Evolutionary conservation across 1,140 invertebrate species (phyloP), one percentile per base, ranked within the genome.

Genomic region (Oryzaephilus surinamensis): DNA sequence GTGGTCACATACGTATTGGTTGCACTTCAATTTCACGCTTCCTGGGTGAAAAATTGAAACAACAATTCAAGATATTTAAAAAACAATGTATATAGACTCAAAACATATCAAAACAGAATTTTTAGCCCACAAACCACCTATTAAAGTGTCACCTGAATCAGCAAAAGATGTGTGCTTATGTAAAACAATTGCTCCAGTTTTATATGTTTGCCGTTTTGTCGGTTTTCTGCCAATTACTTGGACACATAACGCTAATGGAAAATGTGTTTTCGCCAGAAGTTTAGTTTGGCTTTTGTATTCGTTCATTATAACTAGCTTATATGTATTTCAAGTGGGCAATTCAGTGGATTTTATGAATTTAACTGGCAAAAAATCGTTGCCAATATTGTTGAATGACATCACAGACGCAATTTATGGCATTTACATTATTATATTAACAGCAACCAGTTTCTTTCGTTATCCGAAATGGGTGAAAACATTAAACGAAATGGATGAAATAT

Each of bases 1-100:
- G 50, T 57, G 5, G 50, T 57, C 3, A 52, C 54, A 6, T 57
- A 57, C 31, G 52, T 57, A 1, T 34, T 57, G 35, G 54, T 57
- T 15, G 54, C 54, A 6, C 21, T 57, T 7, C 54, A 57, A 34
- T 57, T 57, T 39, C 41, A 48, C 21, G 44, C 50, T 19, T 45
- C 50, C 38, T 57, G 52, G 51, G 31, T 35, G 6, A 16, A 52
- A n/a, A n/a, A n/a, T n/a, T n/a, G n/a, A n/a, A n/a, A n/a, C n/a
- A n/a, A n/a, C n/a, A n/a, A n/a, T n/a, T n/a, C n/a, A n/a, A n/a
- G n/a, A n/a, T n/a, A n/a, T n/a, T n/a, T n/a, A n/a, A n/a, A n/a
- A n/a, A n/a, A n/a, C n/a, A n/a, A n/a, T n/a, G n/a, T n/a, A n/a
- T n/a, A n/a, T n/a, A n/a, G n/a, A n/a, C n/a, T n/a, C 41, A 12